These are phyloP conservation scores for Ptilonorhynchus violaceus DNA, from an alignment of 2,113 vertebrate genomes.

Conservation along the genomic window DNA sequence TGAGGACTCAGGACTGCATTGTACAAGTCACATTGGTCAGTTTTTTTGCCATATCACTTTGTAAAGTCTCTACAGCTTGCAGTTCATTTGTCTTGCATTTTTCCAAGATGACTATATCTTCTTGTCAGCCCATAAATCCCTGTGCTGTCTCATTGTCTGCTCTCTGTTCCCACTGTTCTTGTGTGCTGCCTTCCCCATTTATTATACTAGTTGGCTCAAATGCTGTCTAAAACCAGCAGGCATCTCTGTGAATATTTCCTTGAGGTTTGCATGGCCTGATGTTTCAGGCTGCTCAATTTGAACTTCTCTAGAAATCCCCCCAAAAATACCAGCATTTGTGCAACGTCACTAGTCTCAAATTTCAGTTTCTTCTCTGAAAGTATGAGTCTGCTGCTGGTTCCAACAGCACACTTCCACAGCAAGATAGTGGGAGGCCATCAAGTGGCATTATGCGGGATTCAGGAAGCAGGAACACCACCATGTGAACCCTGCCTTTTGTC, in stretches of 20 bases:
- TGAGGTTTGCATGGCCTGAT: background rate
- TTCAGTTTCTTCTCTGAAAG: background rate
- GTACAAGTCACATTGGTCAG: background rate
- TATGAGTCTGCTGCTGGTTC: background rate
- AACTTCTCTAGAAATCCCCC: background rate
- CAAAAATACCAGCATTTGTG: background rate
- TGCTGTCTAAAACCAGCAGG: background rate
- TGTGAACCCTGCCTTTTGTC: background rate
- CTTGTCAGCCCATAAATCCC: background rate
- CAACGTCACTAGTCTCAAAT: background rate
- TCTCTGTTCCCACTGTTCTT: background rate
- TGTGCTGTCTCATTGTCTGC: background rate
- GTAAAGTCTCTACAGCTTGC: background rate
- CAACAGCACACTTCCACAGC: background rate
- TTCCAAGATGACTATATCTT: background rate
- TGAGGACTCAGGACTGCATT: background rate
- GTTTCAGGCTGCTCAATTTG: background rate
- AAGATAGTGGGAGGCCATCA: background rate
- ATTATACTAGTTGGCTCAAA: background rate
- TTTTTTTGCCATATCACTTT: background rate
- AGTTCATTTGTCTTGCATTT: background rate
- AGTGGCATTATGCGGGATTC: background rate
- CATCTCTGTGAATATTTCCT: background rate
- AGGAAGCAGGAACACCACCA: background rate
- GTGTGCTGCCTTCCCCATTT: background rate